Evolutionary conservation across 2,888 invertebrate species (phyloP).

Genomic region (Drosophila recens): DNA sequence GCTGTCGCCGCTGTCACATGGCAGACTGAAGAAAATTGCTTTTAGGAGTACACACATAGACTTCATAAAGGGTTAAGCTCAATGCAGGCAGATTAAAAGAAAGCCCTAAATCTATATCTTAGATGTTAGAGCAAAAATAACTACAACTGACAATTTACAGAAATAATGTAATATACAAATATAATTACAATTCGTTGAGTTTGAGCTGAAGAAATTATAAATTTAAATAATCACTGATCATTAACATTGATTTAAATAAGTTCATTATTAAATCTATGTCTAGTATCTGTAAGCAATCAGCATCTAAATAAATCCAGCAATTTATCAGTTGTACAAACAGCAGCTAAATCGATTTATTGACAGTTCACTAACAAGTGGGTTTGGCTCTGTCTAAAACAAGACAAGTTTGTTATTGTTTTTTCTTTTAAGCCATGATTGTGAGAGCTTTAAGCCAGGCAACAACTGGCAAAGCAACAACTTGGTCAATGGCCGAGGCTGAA

Average conservation of each 20-base stretch:
- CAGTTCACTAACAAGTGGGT: not conserved
- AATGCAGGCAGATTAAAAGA: slow-evolving; percentile 1
- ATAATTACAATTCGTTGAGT: too few species aligned
- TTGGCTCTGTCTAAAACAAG: not conserved
- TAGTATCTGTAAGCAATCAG: not conserved
- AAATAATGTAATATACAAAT: not conserved
- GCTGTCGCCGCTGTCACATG: slow-evolving; percentile 41
- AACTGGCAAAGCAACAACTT: slow-evolving; percentile 13
- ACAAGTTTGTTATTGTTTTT: slow-evolving; percentile 1
- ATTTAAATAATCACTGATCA: too few species aligned
- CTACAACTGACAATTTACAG: not conserved
- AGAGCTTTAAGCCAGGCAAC: slow-evolving; percentile 14
- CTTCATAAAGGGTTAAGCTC: slow-evolving; percentile 17
- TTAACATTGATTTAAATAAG: not conserved
- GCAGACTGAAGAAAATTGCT: slow-evolving; percentile 53
- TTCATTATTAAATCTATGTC: not conserved
- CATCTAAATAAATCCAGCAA: not conserved
- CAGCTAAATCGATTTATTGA: slow-evolving; percentile 1
- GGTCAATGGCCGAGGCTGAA: slow-evolving; percentile 25
- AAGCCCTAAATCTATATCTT: not conserved
- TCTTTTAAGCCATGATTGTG: slow-evolving; percentile 8
- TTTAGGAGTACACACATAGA: slow-evolving; percentile 16
- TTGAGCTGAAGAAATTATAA: too few species aligned
- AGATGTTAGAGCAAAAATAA: not conserved
- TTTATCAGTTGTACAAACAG: not conserved